Evolutionary conservation across 1,140 invertebrate species (phyloP).

Genomic region (Apis florea): DNA sequence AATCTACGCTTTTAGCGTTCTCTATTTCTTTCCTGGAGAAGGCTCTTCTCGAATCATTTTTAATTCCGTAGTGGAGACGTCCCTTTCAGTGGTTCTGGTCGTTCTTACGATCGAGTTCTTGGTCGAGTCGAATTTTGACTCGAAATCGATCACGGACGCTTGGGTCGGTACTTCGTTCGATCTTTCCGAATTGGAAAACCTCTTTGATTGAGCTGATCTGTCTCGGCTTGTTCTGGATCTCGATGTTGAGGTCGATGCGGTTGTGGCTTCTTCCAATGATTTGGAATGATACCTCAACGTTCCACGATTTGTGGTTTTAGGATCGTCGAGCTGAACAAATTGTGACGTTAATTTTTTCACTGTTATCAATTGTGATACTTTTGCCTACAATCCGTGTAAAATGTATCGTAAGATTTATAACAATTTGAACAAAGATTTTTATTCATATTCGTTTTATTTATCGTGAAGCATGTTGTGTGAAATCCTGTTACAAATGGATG

Average conservation of each 20-base stretch:
- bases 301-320: constrained; percentile 64
- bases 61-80: not conserved
- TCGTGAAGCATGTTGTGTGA: too few species aligned
- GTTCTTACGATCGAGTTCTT: not conserved
- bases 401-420: too few species aligned
- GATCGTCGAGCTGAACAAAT: constrained; percentile 65
- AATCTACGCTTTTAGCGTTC: not conserved
- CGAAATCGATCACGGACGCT: not conserved
- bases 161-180: not conserved
- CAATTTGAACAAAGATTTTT: too few species aligned
- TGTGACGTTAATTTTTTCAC: not conserved
- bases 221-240: constrained; percentile 15
- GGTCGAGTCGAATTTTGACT: not conserved
- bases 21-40: not conserved
- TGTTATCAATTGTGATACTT: not conserved
- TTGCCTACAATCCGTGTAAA: too few species aligned
- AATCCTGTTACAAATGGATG: too few species aligned
- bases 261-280: constrained; percentile 56
- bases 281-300: constrained; percentile 66
- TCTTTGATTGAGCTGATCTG: constrained; percentile 14
- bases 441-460: too few species aligned
- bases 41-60: not conserved
- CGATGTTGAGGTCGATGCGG: constrained; percentile 27
- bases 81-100: not conserved
- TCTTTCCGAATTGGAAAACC: not conserved